Conservation (phyloP, 2,888 invertebrate species). For the Scelioninae gen. 2 region DNA sequence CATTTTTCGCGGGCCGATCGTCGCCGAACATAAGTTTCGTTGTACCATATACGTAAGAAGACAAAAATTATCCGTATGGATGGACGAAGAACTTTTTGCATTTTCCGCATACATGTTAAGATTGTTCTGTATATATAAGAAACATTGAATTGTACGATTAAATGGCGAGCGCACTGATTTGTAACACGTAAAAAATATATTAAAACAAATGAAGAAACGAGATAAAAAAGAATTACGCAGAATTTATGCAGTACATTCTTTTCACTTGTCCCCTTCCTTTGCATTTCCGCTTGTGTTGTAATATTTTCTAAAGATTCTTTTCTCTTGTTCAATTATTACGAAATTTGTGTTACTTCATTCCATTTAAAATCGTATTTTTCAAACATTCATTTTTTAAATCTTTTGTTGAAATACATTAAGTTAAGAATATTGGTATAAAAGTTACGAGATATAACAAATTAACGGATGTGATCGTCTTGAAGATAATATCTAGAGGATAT, state of each 20-base stretch:
- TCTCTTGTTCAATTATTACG: neutral
- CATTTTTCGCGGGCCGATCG: slow-evolving; percentile 46
- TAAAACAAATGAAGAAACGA: slow-evolving; percentile 27
- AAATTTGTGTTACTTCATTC: no score
- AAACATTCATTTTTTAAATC: no score
- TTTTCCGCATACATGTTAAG: slow-evolving; percentile 67
- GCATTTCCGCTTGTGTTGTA: no score
- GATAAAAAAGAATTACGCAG: slow-evolving; percentile 31
- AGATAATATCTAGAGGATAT: no score
- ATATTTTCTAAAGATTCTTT: neutral
- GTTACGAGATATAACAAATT: no score
- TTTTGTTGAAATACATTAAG: no score
- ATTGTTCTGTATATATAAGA: slow-evolving; percentile 69
- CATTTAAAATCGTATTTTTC: no score
- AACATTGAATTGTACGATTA: slow-evolving; percentile 71
- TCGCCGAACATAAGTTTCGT: slow-evolving; percentile 55
- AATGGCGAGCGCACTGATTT: slow-evolving; percentile 72
- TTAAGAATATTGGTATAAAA: no score
- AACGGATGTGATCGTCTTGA: no score
- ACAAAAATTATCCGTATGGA: slow-evolving; percentile 56
- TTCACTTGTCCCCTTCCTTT: no score
- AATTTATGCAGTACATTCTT: neutral
- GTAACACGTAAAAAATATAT: slow-evolving; percentile 65
- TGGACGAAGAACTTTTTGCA: slow-evolving; percentile 62
- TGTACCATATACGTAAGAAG: slow-evolving; percentile 58